Conservation (phyloP, 2,113 vertebrate genomes). For the Rhynchomys soricoides region DNA sequence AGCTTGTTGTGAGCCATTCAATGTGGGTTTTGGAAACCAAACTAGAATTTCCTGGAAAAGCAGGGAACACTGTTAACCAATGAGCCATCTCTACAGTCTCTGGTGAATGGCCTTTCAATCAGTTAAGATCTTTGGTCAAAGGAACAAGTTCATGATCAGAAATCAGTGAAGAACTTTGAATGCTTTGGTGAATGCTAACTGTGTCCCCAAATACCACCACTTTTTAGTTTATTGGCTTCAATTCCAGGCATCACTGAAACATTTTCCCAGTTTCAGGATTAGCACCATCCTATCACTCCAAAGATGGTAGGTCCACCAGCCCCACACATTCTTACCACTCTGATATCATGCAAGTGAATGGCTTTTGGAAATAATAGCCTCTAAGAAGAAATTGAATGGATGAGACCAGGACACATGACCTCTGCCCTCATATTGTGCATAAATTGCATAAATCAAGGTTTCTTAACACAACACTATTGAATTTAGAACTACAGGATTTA, state of each 20-base stretch:
- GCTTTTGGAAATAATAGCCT: neutral
- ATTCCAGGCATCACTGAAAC: neutral
- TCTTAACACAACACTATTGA: neutral
- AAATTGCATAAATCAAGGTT: neutral
- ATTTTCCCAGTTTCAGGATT: neutral
- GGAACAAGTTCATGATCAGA: neutral
- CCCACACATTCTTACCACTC: neutral
- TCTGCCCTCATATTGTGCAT: neutral
- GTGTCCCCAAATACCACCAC: neutral
- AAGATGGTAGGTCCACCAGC: neutral
- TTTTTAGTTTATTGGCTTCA: neutral
- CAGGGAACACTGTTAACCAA: neutral
- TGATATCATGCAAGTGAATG: neutral
- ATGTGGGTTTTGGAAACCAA: no score
- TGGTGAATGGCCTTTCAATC: neutral
- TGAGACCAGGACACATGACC: accelerated
- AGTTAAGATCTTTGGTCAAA: neutral
- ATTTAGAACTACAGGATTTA: neutral
- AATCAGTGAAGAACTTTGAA: neutral
- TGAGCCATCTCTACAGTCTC: neutral
- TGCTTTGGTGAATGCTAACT: neutral
- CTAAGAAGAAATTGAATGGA: neutral
- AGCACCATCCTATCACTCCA: neutral
- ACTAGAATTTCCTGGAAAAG: neutral
- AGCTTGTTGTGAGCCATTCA: neutral